These are phyloP conservation scores for Caenorhabditis brenneri DNA, from an alignment of 1,140 invertebrate genomes.

Conservation along the genomic window DNA sequence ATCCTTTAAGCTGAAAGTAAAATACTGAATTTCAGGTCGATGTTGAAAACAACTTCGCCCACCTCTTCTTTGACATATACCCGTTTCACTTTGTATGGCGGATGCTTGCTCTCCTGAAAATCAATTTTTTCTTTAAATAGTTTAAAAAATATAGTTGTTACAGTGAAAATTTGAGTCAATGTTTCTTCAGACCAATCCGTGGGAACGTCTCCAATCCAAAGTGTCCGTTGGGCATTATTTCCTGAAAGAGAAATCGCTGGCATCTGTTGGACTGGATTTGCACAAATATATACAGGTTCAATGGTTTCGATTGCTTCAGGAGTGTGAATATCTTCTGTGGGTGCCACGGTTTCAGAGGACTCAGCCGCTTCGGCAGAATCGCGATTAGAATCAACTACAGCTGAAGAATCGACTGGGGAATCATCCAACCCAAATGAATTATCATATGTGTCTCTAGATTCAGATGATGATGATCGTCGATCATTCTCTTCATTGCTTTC, in stretches of 20 bases:
- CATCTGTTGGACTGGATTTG: not conserved
- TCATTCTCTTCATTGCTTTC: not conserved
- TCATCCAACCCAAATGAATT: not conserved
- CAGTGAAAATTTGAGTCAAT: constrained; percentile 58
- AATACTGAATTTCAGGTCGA: not conserved
- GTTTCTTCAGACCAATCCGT: constrained; percentile 63
- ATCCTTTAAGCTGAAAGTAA: constrained; percentile 56
- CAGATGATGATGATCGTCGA: not conserved
- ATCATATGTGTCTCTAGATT: not conserved
- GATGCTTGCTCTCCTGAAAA: not conserved
- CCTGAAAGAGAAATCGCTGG: constrained; percentile 12
- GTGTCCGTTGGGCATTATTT: constrained; percentile 55
- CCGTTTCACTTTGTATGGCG: constrained; percentile 4
- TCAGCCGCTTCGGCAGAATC: not conserved
- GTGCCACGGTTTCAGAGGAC: not conserved
- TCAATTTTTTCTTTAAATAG: not conserved
- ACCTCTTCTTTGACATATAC: constrained; percentile 21
- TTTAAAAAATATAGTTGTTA: constrained; percentile 45
- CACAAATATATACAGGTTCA: not conserved
- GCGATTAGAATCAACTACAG: too few species aligned
- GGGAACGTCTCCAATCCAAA: constrained; percentile 68
- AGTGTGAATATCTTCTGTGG: not conserved
- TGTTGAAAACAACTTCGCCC: constrained; percentile 25
- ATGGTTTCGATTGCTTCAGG: not conserved
- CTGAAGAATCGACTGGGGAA: too few species aligned